phyloP scores from a whole-genome alignment of 2,113 vertebrate species.

The Tyrannus savana region DNA sequence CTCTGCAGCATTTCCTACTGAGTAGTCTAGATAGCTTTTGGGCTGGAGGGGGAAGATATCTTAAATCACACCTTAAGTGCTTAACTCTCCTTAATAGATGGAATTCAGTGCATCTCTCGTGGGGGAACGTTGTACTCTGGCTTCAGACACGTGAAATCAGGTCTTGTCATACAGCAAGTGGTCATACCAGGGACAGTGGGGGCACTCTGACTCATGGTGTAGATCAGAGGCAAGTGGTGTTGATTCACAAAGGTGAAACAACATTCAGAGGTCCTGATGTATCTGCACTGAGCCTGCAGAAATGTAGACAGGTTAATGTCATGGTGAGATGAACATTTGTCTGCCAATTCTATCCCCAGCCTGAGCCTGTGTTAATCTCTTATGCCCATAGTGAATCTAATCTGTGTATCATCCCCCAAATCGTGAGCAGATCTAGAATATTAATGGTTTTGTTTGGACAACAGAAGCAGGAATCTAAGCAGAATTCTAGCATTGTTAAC shows the following conservation, averaged over 20 bases:
- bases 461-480: not conserved
- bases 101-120: not conserved
- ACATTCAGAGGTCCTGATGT: not conserved
- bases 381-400: not conserved
- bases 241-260: not conserved
- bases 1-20: not conserved
- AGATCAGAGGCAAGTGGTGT: not conserved
- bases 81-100: not conserved
- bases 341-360: not conserved
- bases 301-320: not conserved
- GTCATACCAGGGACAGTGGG: rapidly evolving
- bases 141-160: not conserved
- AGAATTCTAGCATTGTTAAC: not conserved
- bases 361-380: not conserved
- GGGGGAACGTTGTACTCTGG: not conserved
- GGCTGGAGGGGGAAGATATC: not conserved
- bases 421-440: not conserved
- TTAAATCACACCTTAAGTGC: not conserved
- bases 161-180: rapidly evolving
- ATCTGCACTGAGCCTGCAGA: not conserved
- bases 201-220: not conserved
- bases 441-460: not conserved
- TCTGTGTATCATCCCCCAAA: not conserved
- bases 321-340: rapidly evolving
- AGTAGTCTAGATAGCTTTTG: not conserved